A percentile compares a stretch with the other conserved stretches of the same genome.
Conservation (phyloP, 1,140 invertebrate genomes). For the Pseudomyrmex cubaensis region DNA sequence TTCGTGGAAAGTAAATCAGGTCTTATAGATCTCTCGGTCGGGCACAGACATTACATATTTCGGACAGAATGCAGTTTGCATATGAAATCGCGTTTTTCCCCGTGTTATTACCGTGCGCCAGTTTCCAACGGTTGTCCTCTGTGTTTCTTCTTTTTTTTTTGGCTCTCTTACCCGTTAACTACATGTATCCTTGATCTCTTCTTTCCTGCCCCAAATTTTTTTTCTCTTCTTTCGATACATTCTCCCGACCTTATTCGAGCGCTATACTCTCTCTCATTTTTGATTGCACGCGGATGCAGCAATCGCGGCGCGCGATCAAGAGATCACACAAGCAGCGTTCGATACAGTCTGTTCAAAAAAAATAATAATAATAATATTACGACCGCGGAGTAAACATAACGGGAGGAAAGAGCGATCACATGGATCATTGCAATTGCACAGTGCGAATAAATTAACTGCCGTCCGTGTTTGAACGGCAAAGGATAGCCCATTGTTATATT, state of each 20-base stretch:
- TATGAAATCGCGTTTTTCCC: not conserved
- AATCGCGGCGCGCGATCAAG: too few relatives aligned
- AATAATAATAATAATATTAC: slow-evolving; percentile 4
- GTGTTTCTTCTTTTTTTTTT: not conserved
- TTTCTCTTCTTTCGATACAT: not conserved
- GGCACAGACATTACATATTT: slow-evolving; percentile 5
- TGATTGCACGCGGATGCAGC: not conserved
- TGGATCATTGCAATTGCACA: slow-evolving; percentile 20
- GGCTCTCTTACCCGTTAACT: not conserved
- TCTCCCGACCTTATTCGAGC: slow-evolving; percentile 21
- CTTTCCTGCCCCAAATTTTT: not conserved
- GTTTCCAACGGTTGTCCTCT: not conserved
- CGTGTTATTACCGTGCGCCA: not conserved
- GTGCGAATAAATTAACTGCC: not conserved
- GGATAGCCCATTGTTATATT: slow-evolving; percentile 10
- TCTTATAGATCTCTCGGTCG: not conserved
- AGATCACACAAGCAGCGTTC: too few relatives aligned
- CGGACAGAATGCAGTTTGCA: not conserved
- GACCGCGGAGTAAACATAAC: too few relatives aligned
- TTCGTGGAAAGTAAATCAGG: slow-evolving; percentile 50
- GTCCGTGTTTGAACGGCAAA: too few relatives aligned
- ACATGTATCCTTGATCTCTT: not conserved
- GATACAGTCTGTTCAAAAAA: not conserved
- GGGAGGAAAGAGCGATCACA: not conserved
- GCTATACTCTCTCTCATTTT: slow-evolving; percentile 35